Base-by-base conservation (phyloP, 2,888 invertebrate species). In the Orthosia cruda region DNA sequence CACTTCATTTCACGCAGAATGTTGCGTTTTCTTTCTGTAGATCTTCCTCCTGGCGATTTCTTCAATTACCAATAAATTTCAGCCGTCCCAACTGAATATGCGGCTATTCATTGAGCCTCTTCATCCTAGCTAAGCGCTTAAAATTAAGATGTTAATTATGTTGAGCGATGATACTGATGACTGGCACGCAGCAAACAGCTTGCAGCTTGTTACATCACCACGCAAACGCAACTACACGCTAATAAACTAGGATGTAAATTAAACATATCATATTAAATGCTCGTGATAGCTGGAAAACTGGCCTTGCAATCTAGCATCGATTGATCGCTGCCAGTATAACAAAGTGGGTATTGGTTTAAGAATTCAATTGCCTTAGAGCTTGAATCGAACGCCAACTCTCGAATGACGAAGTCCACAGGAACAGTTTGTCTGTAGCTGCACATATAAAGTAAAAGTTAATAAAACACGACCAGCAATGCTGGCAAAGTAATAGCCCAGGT, bases 381-480 rank as follows among this genome's bases (percentile, higher is more conserved):
- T 89, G 98, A 98, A 92, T 98, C 97, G 97, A 99, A 99, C 93
- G 98, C 99, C 97, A 99, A 97, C 97, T 98, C 98, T 96, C 98
- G 98, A 94, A 97, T 97, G 97, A 99, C 97, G 97, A 98, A 98
- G 95, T 98, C 98, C 97, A 99, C 97, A 91, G 98, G 98, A 97
- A 99, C 97, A 96, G 97, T 98, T 97, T 99, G 99, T 93, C 99
- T 99, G 97, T 99, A 99, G 97, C 99, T 99, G 98, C 95, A 98
- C 97, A 97, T 96, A 97, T 91, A 96, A 97, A 91, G 93, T 93
- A 72, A 90, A 94, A 88, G 89, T 95, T 96, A 95, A 91, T 94
- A 91, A 82, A 91, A 93, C 92, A 93, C 88, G 88, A 89, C 94
- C 95, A 96, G 94, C 94, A 88, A 82, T 80, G 92, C 93, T 93